Conservation (phyloP, 2,888 invertebrate genomes). For the Amiota minor region DNA sequence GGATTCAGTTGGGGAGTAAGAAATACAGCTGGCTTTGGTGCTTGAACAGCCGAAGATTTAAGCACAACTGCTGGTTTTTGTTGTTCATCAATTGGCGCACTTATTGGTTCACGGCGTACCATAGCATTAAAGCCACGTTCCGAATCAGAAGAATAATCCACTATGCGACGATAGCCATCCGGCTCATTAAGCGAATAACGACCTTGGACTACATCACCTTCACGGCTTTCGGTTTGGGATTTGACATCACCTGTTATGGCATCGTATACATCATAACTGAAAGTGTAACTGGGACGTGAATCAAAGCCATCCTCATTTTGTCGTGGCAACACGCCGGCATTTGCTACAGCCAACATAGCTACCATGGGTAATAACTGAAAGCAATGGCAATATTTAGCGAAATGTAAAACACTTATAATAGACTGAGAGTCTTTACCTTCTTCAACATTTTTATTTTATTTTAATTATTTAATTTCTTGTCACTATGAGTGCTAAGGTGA, state of each 20-base stretch:
- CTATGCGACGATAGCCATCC: conserved; percentile 75
- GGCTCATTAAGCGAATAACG: conserved; percentile 76
- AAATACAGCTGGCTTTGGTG: conserved; percentile 43
- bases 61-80: conserved; percentile 21
- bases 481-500: not conserved
- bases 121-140: conserved; percentile 76
- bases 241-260: conserved; percentile 75
- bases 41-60: conserved; percentile 56
- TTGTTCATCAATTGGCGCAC: conserved; percentile 42
- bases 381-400: not conserved
- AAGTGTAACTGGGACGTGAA: conserved; percentile 73
- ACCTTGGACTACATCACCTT: conserved; percentile 75
- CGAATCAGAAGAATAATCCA: conserved; percentile 75
- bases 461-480: not conserved
- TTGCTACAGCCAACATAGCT: conserved; percentile 54
- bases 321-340: conserved; percentile 58
- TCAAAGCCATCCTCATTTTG: conserved; percentile 61
- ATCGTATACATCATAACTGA: conserved; percentile 74
- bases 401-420: conserved; percentile 26
- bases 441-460: conserved; percentile 14
- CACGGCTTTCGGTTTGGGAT: conserved; percentile 74
- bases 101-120: conserved; percentile 74
- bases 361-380: conserved; percentile 52
- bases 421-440: not conserved
- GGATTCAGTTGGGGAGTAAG: conserved; percentile 43